Base-by-base conservation (phyloP, 64 coral and sea anemone genomes). In the Orbicella faveolata region DNA sequence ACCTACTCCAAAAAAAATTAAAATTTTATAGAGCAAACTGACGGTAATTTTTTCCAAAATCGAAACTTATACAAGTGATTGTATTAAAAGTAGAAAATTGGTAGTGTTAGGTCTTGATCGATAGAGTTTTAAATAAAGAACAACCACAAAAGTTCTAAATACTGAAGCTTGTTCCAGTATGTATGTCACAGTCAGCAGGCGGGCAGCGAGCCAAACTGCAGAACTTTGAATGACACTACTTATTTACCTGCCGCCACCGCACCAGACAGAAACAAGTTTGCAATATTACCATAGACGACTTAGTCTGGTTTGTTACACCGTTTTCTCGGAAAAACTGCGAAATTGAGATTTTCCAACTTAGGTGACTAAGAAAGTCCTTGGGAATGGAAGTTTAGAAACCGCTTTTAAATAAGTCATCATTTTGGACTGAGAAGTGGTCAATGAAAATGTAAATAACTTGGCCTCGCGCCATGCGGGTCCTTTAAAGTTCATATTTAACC, bases 401-500 rank as follows among this genome's bases (percentile, higher is more conserved):
- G 63, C 82, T 72, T 15, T 33, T 85, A 4, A 85, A 85, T 85
- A 85, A 85, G 63, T 85, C 82, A 85, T 85, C 52, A 72, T 20
- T 52, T 63, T 33, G 20, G 82, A 48, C 55, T 61, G 63, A 16
- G 65, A 16, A 1, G 82, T 37, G 82, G 82, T 84, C 48, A 26
- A 85, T 85, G 82, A 72, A 81, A 85, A 67, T 85, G 65, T 85
- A 73, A 73, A 84, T 84, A 84, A 48, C 67, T 73, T 85, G 82
- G 82, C 67, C 30, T 9, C 8, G 7, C 72, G 82, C 82, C 82
- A 85, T 73, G 37, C 36, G 39, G n/a, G 20, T 6, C 17, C 18
- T 39, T 65, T 85, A 52, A 72, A 72, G 23, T 20, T 35, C 66
- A n/a, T 39, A 85, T 23, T 44, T 36, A 72, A 67, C 52, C 12